phyloP scores from a whole-genome alignment of 2,888 invertebrate species.

The Hirtodrosophila alboralis region DNA sequence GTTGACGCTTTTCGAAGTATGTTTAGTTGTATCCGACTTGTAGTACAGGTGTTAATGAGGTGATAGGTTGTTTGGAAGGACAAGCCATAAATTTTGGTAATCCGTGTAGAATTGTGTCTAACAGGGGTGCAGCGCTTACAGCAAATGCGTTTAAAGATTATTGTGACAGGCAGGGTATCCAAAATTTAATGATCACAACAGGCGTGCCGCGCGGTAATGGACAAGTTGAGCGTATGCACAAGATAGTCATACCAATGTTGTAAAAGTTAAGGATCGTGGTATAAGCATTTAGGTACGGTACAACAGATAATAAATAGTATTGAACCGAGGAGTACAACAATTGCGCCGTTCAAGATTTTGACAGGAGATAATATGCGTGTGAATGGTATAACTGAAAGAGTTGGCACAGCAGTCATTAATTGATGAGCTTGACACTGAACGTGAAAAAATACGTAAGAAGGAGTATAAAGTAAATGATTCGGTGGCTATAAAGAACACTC shows the following conservation, averaged over 20 bases:
- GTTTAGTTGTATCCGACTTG: constrained; percentile 13
- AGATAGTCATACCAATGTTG: not conserved
- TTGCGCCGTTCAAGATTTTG: not conserved
- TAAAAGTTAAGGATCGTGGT: constrained; percentile 1
- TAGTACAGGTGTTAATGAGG: constrained; percentile 14
- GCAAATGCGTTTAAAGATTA: not conserved
- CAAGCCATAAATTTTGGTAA: constrained; percentile 11
- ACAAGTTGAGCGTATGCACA: constrained; percentile 8
- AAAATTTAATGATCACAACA: not conserved
- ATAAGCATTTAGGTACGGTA: constrained; percentile 8
- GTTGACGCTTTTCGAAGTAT: constrained; percentile 8
- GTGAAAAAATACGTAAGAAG: not conserved
- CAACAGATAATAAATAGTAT: constrained; percentile 17
- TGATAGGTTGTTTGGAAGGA: constrained; percentile 3
- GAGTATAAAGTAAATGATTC: constrained; percentile 2
- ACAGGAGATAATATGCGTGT: constrained; percentile 3
- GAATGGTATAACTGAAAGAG: not conserved
- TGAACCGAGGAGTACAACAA: constrained; percentile 10
- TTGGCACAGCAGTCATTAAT: not conserved
- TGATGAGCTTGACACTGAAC: not conserved
- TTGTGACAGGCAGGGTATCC: not conserved
- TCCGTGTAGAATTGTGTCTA: constrained; percentile 2
- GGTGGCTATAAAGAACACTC: constrained; percentile 9
- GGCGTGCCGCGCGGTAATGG: not conserved
- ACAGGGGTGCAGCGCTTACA: constrained; percentile 3